Percentiles rank a stretch among this genome's conserved stretches.
Evolutionary conservation across 2,113 vertebrate species (phyloP).

Genomic region (Ceyx melanurus): DNA sequence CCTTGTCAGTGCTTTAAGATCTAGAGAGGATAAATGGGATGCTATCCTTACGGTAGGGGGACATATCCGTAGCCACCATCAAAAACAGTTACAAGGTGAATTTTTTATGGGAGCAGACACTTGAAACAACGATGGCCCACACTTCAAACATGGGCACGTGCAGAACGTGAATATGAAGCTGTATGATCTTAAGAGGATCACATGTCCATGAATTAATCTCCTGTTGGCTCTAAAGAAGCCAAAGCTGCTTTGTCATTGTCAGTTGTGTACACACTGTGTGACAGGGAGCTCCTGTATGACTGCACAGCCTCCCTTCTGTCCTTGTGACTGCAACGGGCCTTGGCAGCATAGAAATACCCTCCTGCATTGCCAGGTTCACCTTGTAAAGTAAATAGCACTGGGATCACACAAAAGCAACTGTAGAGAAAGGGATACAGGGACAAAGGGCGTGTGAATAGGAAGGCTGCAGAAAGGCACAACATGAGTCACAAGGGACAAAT

Average conservation of each 20-base stretch:
- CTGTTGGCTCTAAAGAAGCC: not conserved
- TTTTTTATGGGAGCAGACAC: not conserved
- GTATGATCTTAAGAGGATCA: not conserved
- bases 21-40: not conserved
- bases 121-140: not conserved
- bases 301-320: not conserved
- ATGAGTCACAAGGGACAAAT: conserved; percentile 23
- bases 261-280: not conserved
- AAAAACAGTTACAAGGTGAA: not conserved
- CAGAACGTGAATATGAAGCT: not conserved
- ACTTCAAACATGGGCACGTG: not conserved
- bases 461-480: not conserved
- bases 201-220: not conserved
- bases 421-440: not conserved
- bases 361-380: not conserved
- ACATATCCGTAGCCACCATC: not conserved
- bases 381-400: not conserved
- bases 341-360: not conserved
- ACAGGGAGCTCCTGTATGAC: not conserved
- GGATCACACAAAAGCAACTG: not conserved
- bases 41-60: not conserved
- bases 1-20: not conserved
- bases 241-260: not conserved
- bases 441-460: not conserved
- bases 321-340: not conserved